Base-by-base conservation (phyloP, 2,113 vertebrate genomes). In the Sphaerodactylus townsendi region DNA sequence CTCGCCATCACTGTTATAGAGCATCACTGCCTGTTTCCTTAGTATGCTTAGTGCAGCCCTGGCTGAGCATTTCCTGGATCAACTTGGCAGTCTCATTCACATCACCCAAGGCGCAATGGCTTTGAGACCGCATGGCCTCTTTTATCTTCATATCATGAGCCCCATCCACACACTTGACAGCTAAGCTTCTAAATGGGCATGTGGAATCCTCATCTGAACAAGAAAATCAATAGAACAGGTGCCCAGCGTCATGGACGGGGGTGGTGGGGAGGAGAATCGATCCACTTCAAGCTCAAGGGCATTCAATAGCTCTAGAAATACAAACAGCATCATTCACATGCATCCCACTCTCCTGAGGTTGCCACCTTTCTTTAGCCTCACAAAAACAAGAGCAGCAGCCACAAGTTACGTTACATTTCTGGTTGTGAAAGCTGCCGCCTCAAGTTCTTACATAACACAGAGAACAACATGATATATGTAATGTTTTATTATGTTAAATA, bases 401-500 rank as follows among this genome's bases (percentile, higher is more conserved):
- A 25, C 64, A 77, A 74, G 41, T 53, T 50, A 39, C 39, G 30
- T 35, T 69, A 28, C 1, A 10, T 35, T 41, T 84, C 80, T 76
- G 78, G 50, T 85, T 86, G 84, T 85, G 74, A 92, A 90, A 87
- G 80, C 88, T 84, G 82, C 74, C 90, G 81, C 44, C 39, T 75
- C 59, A 85, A n/a, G 87, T 86, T 82, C 87, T 85, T 84, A 86
- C 0, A 0, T 89, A 93, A n/a, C 41, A 87, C 90, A 87, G 81
- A 92, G 69, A 92, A 83, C 92, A 87, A 64, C 91, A 91, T 72
- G 62, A 93, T 68, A 79, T 35, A 84, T 95, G 95, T 95, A 93
- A 89, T 81, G 94, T 92, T 93, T 93, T 79, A 81, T 81, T 92
- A 95, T 95, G 88, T 95, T 95, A 96, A 92, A 96, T 96, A 96